Evolutionary conservation across 2,113 vertebrate species (phyloP), one percentile per base, ranked within the genome.

Genomic region (Suricata suricatta): DNA sequence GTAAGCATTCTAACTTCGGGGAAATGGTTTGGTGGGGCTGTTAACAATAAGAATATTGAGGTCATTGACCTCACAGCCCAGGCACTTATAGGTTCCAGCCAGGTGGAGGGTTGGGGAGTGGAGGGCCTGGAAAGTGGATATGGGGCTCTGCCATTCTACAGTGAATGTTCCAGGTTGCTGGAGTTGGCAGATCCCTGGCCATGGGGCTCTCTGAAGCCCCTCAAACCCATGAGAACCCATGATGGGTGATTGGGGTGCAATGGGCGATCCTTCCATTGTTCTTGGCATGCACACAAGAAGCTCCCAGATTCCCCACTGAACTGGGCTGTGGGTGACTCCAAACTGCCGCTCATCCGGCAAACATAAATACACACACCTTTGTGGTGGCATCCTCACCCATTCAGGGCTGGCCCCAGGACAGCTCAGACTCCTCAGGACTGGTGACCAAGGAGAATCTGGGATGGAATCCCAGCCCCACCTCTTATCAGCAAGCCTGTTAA

Each of bases 341-440:
- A 35, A 50, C 44, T 4, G 19, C 13, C 8, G 25, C 21, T 60
- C 44, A 47, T 33, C 60, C 10, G 38, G 60, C 23, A 57, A 74
- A 79, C 29, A 7, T 15, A 38, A 38, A 23, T 1, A 4, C 25
- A 54, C 0, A 0, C 0, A 0, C 15, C 3, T n/a, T 41, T 27
- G 83, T 3, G 2, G 29, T 14, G 21, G 3, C 29, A 60, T 31
- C 23, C 41, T 13, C 2, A 5, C 47, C 7, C 5, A 2, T 5
- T 35, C 71, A 72, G 5, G 44, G 64, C 19, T 9, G 35, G 2
- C 11, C 35, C 41, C 38, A 74, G 76, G 29, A 35, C 1, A 10
- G 25, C 60, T 79, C 17, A 68, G 38, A 10, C 2, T 12, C 12
- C 21, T 25, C 8, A 33, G 7, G 16, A 4, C 35, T 17, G 47